These are phyloP conservation scores for Reinhardtius hippoglossoides DNA, from an alignment of 2,113 vertebrate genomes.

Conservation along the genomic window DNA sequence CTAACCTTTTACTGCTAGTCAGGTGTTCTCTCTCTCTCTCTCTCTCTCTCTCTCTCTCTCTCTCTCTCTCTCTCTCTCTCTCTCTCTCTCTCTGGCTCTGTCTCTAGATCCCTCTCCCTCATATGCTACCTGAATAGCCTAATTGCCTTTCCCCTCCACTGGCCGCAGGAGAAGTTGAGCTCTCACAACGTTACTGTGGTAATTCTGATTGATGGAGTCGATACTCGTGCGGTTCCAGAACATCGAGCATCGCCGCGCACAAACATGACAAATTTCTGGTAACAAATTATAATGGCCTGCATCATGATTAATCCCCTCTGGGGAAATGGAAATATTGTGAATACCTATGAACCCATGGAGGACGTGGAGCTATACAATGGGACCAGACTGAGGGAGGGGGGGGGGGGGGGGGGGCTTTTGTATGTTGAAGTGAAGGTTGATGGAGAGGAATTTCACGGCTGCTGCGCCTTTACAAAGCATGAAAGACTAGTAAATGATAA, in stretches of 20 bases:
- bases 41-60: not conserved
- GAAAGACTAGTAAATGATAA: slow-evolving; percentile 34
- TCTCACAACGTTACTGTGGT: slow-evolving; percentile 78
- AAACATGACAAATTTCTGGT: slow-evolving; percentile 82
- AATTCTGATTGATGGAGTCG: slow-evolving; percentile 86
- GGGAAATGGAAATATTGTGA: slow-evolving; percentile 81
- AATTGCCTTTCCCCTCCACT: slow-evolving; percentile 82
- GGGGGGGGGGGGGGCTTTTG: not conserved
- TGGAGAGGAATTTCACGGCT: too few species aligned
- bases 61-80: not conserved
- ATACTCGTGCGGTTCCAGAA: slow-evolving; percentile 82
- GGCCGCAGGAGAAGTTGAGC: slow-evolving; percentile 74
- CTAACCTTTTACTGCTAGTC: slow-evolving; percentile 49
- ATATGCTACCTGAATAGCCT: slow-evolving; percentile 72
- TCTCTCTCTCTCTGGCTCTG: not conserved
- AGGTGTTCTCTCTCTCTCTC: slow-evolving; percentile 33
- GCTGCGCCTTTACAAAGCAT: slow-evolving; percentile 26
- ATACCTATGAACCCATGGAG: slow-evolving; percentile 71
- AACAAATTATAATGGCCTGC: slow-evolving; percentile 80
- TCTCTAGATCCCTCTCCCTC: slow-evolving; percentile 49
- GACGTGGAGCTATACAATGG: slow-evolving; percentile 45
- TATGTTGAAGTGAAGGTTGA: too few species aligned
- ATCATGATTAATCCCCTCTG: slow-evolving; percentile 80
- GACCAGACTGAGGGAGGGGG: slow-evolving; percentile 4
- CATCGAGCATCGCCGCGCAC: slow-evolving; percentile 75